Evolutionary conservation across 2,888 invertebrate genomes (phyloP).

Genomic region (Rambutsinella grinnellia): DNA sequence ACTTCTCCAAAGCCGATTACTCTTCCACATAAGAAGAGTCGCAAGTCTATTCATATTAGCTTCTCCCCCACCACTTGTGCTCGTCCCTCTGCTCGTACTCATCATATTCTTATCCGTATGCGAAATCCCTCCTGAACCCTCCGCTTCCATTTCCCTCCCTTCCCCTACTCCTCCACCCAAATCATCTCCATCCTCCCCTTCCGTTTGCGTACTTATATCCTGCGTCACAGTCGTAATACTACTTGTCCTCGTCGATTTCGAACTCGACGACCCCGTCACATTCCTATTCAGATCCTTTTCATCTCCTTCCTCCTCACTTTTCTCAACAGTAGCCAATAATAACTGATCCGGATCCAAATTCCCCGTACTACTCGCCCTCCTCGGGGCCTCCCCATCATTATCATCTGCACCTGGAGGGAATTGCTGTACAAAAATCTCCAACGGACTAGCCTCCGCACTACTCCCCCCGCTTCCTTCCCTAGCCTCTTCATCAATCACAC

Average conservation of each 20-base stretch:
- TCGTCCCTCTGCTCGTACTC: conserved; percentile 49
- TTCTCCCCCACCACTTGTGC: conserved; percentile 32
- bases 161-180: no score
- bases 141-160: no score
- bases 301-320: conserved; percentile 9
- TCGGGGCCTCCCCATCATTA: conserved; percentile 64
- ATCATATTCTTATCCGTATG: conserved; percentile 51
- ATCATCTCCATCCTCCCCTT: no score
- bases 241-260: no score
- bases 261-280: no score
- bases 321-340: no score
- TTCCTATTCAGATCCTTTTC: conserved; percentile 18
- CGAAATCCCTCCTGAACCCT: conserved; percentile 52
- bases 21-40: conserved; percentile 65
- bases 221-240: conserved; percentile 42
- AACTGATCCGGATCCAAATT: conserved; percentile 52
- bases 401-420: conserved; percentile 65
- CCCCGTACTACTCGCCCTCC: conserved; percentile 61
- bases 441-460: conserved; percentile 64
- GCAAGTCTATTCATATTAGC: conserved; percentile 62
- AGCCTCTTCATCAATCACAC: conserved; percentile 65
- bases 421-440: conserved; percentile 66
- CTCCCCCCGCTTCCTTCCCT: conserved; percentile 64
- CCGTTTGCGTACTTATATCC: conserved; percentile 63
- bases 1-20: conserved; percentile 66